Evolutionary conservation across 2,888 invertebrate species (phyloP), one percentile per base, ranked within the genome.

Genomic region (Epistrophella euchroma): DNA sequence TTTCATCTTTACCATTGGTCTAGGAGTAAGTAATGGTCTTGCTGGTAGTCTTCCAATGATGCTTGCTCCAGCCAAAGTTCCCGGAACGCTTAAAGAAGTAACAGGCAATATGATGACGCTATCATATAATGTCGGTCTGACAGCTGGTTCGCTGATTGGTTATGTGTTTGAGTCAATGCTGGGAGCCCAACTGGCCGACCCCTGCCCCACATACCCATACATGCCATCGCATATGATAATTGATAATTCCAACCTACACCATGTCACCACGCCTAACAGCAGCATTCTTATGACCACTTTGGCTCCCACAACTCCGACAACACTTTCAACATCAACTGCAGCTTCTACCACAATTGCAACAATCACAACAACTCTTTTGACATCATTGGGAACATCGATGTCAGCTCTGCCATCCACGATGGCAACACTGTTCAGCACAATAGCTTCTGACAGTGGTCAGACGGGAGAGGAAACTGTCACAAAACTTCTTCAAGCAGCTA

Each of bases 91-190:
- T 88, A 94, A 97, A 52, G 98, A 98, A 93, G 95, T 98, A 9
- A 97, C 97, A 81, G 98, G 98, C 95, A 98, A 98, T 91, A 97
- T 98, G 92, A 98, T 98, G 98, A 98, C 98, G 0, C 91, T 98
- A 2, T 97, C 97, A 0, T 98, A 98, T 92, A 97, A 97, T 91
- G 95, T 97, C 47, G 98, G 98, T 0, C 93, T 98, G 66, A 96
- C 97, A 0, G 94, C 96, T 0, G 98, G 98, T 1, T 96, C 97
- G 0, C 92, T 97, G 19, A 95, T 97, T 71, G 97, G 98, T 0
- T 98, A 98, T 90, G 93, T 96, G 22, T 93, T 98, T 85, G 94
- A 96, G 89, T 93, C 94, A 87, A 94, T 95, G 94, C 89, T 95
- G 64, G 95, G 95, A 0, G 92, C 94, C 0, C 94, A 93, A 52